Base-by-base conservation (phyloP, 2,797 vertebrate genomes). In the Peromyscus eremicus region DNA sequence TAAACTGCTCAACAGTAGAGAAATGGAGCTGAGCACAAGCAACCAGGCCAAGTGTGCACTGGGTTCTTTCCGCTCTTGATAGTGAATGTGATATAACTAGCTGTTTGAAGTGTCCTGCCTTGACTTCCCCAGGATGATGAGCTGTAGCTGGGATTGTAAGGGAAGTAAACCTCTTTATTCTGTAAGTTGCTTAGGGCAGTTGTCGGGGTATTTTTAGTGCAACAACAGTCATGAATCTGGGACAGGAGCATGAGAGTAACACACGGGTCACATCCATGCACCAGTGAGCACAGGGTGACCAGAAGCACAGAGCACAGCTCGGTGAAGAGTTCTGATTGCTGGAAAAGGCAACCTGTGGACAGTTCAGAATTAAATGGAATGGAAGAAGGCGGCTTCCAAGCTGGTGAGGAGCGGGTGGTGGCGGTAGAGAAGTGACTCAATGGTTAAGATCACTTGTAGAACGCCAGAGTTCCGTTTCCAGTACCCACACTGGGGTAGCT, bases 241-340 rank as follows among this genome's bases (percentile, higher is more conserved):
- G n/a, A 86, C 23, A 64, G 55, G 37, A 40, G 21, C 37, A 40
- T 32, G 71, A 43, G 43, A 83, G 23, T 83, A 89, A 79, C 71
- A 75, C 16, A 49, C 8, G 10, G 86, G 60, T 52, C 17, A 62
- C 34, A 32, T 37, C 32, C 62, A 17, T 55, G 32, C 13, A 64
- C 6, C 37, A 55, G 70, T 11, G n/a, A 83, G 60, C 1, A 34
- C 0, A 46, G 27, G 10, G 34, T 62, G 87, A 71, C 60, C 34
- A 10, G 34, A 46, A 73, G 75, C 10, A 29, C 11, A 82, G 86
- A 40, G 68, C 27, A 85, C 60, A 49, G 64, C 57, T 73, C 66
- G 88, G 87, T 29, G 3, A 70, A 89, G 62, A 84, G 81, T 90
- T 92, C 34, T 73, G 79, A 92, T 70, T 81, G 73, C 75, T 62